A percentile compares a stretch with the other conserved stretches of the same genome.
Evolutionary conservation across 2,888 invertebrate species (phyloP).

Genomic region (Tenthredo amoena): DNA sequence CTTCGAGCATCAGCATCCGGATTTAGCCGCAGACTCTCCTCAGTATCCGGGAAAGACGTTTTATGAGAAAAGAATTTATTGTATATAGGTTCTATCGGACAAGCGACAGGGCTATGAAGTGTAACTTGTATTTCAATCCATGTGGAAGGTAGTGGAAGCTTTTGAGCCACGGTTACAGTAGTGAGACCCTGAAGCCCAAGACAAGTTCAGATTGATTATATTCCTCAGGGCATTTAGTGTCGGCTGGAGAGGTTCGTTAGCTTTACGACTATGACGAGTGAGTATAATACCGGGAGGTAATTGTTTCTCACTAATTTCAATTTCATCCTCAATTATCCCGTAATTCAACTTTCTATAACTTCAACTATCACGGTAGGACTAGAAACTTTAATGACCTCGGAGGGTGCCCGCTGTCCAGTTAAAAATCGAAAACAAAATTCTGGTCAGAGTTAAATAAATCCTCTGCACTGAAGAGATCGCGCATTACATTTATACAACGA

Average conservation of each 20-base stretch:
- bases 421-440: neutral
- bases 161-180: neutral
- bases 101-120: neutral
- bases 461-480: neutral
- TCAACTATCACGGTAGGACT: neutral
- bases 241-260: conserved; percentile 17
- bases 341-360: neutral
- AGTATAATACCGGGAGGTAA: neutral
- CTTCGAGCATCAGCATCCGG: too few relatives aligned
- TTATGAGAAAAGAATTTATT: neutral
- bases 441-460: neutral
- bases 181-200: neutral
- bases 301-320: conserved; percentile 20
- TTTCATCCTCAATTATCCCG: neutral
- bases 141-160: neutral
- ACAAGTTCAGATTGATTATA: neutral
- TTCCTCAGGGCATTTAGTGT: conserved; percentile 10
- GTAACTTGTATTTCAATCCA: neutral
- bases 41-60: neutral
- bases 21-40: neutral
- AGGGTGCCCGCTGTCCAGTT: neutral
- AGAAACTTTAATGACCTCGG: neutral
- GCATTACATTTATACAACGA: too few relatives aligned
- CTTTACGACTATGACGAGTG: conserved; percentile 9
- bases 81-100: too few relatives aligned